phyloP scores from a whole-genome alignment of 2,113 vertebrate genomes.

The Dipodomys stephensi region DNA sequence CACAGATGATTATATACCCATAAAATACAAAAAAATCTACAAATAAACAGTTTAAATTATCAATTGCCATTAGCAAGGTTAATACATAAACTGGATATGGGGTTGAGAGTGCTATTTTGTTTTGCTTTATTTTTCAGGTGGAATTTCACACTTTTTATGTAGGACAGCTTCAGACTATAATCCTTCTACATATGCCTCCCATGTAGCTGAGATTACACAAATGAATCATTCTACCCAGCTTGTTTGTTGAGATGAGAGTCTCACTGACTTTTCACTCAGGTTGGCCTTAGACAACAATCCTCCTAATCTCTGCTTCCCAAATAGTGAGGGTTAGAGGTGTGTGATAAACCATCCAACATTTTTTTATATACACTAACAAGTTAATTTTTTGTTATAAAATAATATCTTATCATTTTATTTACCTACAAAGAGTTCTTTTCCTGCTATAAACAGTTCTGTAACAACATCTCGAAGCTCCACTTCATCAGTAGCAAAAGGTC shows the following conservation, averaged over 20 bases:
- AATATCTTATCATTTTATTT: conserved; percentile 58
- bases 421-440: conserved; percentile 93
- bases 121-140: too few relatives aligned
- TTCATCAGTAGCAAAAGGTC: conserved; percentile 86
- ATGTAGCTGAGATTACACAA: too few relatives aligned
- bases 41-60: conserved; percentile 3
- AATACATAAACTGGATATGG: neutral
- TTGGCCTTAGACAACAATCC: too few relatives aligned
- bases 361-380: neutral
- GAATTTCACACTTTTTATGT: too few relatives aligned
- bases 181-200: too few relatives aligned
- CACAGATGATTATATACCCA: neutral
- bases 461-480: conserved; percentile 87
- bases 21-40: neutral
- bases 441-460: conserved; percentile 93
- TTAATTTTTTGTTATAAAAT: neutral
- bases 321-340: too few relatives aligned
- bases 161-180: too few relatives aligned
- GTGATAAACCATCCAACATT: too few relatives aligned
- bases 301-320: too few relatives aligned
- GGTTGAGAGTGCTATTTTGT: neutral
- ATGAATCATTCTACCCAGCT: too few relatives aligned
- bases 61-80: neutral
- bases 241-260: too few relatives aligned
- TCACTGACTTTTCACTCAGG: too few relatives aligned